Evolutionary conservation across 2,888 invertebrate genomes (phyloP), one percentile per base, ranked within the genome.

Genomic region (Dicyrtomina minuta): DNA sequence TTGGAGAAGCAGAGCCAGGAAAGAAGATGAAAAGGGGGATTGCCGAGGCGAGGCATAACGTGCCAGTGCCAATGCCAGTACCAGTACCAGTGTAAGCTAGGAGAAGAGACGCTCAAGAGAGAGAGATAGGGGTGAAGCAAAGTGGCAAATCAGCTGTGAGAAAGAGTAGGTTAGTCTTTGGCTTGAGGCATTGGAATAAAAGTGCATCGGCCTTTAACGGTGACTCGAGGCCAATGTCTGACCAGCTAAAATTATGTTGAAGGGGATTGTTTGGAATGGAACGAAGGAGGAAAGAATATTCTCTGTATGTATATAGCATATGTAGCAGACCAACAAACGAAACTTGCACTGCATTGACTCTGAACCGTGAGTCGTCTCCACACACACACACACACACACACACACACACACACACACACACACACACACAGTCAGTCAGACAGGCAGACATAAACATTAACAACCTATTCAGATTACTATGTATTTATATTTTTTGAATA

Each of bases 171-270:
- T 77, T 77, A 77, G 75, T 75, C 74, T 76, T 75, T 76, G 59
- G 76, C 78, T 75, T 64, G 70, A 72, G 77, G 78, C 77, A 77
- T 76, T 78, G 73, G 77, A 76, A 77, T 78, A 78, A 77, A 77
- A 78, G 78, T 76, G 77, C 78, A 78, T 75, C 78, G 76, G 75
- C 78, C 78, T 78, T 78, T 78, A 78, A 78, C 78, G 77, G 76
- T 77, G 75, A 78, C 75, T 76, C 74, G 76, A 75, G 76, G 75
- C 76, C 75, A 75, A 76, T 75, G 76, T 75, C 76, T 76, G 75
- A 74, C 75, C 74, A 72, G 60, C 68, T 69, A 70, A 70, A 67
- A 72, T 70, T 69, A 70, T 69, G 64, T 60, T 62, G 66, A 58
- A 72, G 66, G 71, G 56, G 65, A 60, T 39, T 60, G 27, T 2